Percentiles rank a stretch among this genome's conserved stretches.
phyloP scores from a whole-genome alignment of 2,888 invertebrate genomes.

The Brachylomia viminalis region DNA sequence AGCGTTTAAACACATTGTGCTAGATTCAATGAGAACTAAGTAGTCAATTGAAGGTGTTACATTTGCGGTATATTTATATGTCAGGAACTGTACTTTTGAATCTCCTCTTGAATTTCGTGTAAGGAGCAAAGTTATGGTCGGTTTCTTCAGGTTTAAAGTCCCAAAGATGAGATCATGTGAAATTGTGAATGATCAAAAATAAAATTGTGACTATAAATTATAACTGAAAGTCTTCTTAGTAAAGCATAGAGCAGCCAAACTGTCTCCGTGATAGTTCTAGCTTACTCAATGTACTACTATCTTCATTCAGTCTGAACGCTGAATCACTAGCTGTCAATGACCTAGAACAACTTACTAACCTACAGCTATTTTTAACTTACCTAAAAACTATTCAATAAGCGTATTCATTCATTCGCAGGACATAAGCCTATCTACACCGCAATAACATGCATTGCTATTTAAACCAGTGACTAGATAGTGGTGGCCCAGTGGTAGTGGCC shows the following conservation, averaged over 20 bases:
- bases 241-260: conserved; percentile 32
- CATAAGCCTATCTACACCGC: too few species aligned
- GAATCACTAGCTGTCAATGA: conserved; percentile 24
- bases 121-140: not conserved
- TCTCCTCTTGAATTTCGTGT: not conserved
- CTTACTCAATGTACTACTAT: conserved; percentile 13
- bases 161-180: not conserved
- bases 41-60: conserved; percentile 19
- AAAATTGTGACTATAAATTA: conserved; percentile 19
- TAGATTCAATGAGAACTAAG: conserved; percentile 30
- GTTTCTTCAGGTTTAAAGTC: not conserved
- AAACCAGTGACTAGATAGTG: too few species aligned
- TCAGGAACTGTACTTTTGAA: conserved; percentile 2
- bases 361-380: not conserved
- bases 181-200: not conserved
- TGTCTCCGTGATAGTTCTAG: conserved; percentile 69
- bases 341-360: conserved; percentile 30
- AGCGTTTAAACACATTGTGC: conserved; percentile 33
- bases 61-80: conserved; percentile 27
- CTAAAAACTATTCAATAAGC: not conserved
- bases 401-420: not conserved
- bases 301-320: conserved; percentile 21
- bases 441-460: too few species aligned
- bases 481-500: too few species aligned
- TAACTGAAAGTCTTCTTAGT: conserved; percentile 41